Evolutionary conservation across 2,797 vertebrate species (phyloP).

Genomic region (Platalea minor): DNA sequence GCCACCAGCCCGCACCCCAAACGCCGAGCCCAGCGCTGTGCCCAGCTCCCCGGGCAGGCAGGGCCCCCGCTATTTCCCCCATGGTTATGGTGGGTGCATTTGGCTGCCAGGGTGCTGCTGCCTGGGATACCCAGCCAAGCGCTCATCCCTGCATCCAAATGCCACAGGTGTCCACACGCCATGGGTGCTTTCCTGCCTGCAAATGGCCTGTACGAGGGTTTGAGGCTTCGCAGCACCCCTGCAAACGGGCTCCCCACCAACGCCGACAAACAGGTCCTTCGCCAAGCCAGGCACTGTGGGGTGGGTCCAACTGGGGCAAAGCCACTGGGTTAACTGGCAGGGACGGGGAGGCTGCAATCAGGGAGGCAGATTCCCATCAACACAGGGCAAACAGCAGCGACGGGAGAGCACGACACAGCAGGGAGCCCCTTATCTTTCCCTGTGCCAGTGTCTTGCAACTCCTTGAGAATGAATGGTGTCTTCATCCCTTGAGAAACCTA

Average conservation of each 20-base stretch:
- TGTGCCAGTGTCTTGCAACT: not conserved
- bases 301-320: not conserved
- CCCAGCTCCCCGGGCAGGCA: not conserved
- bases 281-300: not conserved
- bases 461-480: not conserved
- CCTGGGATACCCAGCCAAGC: not conserved
- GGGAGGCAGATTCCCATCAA: not conserved
- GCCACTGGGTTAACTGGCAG: not conserved
- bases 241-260: not conserved
- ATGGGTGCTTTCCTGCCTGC: not conserved
- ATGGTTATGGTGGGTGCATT: not conserved
- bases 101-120: not conserved
- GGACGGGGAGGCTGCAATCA: not conserved
- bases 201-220: accelerated
- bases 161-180: not conserved
- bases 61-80: not conserved
- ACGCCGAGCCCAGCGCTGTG: accelerated
- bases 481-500: not conserved
- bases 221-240: not conserved
- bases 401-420: accelerated
- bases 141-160: not conserved
- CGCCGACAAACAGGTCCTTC: not conserved
- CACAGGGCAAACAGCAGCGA: not conserved
- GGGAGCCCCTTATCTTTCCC: not conserved
- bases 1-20: not conserved